Conservation (phyloP, 2,888 invertebrate genomes). For the Xestia c-nigrum region DNA sequence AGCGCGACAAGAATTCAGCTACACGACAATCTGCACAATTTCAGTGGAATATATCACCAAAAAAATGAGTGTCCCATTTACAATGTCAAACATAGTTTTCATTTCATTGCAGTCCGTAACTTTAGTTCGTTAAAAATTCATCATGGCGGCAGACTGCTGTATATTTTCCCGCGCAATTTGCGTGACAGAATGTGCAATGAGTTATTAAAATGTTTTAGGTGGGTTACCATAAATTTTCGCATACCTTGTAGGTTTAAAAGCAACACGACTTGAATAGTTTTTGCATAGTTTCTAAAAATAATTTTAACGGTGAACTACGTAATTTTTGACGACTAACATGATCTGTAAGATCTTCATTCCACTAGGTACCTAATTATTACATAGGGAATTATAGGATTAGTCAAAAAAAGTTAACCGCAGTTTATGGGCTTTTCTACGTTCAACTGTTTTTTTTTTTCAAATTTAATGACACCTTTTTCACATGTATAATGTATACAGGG, state of each 20-base stretch:
- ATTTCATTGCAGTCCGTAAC: slow-evolving; percentile 14
- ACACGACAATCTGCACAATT: not conserved
- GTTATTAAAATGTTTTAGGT: slow-evolving; percentile 38
- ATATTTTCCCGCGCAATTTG: slow-evolving; percentile 33
- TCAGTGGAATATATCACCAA: not conserved
- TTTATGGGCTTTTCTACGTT: too few relatives aligned
- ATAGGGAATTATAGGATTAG: too few relatives aligned
- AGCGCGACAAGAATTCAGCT: too few relatives aligned
- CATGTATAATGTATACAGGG: too few relatives aligned
- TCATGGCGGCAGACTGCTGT: slow-evolving; percentile 33
- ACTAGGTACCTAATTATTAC: too few relatives aligned
- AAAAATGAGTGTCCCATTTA: slow-evolving; percentile 2
- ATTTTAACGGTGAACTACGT: not conserved
- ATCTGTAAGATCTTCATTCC: not conserved
- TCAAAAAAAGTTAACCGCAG: not conserved
- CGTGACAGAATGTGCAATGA: slow-evolving; percentile 29
- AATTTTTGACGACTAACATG: not conserved
- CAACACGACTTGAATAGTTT: not conserved
- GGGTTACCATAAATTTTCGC: slow-evolving; percentile 10
- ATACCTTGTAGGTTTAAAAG: not conserved
- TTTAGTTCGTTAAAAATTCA: slow-evolving; percentile 47
- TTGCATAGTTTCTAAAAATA: not conserved
- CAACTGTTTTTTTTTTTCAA: too few relatives aligned
- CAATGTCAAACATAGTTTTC: slow-evolving; percentile 26
- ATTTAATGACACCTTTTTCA: too few relatives aligned